Evolutionary conservation across 2,888 invertebrate genomes (phyloP), one percentile per base, ranked within the genome.

Genomic region (Pimpla rufipes): DNA sequence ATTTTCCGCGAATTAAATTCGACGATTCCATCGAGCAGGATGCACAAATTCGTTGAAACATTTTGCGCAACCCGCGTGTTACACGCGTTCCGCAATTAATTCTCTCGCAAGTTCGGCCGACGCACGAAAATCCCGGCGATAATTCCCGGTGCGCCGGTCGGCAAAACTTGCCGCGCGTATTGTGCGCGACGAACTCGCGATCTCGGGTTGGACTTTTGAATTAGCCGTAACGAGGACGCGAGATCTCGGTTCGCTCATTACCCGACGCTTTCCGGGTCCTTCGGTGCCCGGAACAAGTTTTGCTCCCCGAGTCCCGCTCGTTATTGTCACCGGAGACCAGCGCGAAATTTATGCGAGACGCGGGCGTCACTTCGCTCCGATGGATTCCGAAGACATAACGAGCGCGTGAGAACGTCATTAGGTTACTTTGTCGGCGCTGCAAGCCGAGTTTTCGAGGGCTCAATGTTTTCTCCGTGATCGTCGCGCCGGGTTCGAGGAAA

Each of bases 211-310:
- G 35, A 29, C 57, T 29, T n/a, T 29, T 59, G 57, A 59, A 59
- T 35, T 35, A 59, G 57, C 57, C 29, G n/a, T 59, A 59, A 59
- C 35, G 57, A 59, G 35, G 57, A 59, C 35, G 29, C n/a, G n/a
- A n/a, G n/a, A 59, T 59, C n/a, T 29, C 13, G 35, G 13, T 59
- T 59, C 57, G 35, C 35, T 35, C 57, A 35, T 59, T 59, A 59
- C 6, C 18, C 57, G 35, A 59, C 29, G 35, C 35, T 59, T 59
- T n/a, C 16, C 57, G 11, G 16, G 57, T 59, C 0, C 57, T 35
- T 35, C 13, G 5, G 23, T 59, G 11, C n/a, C 1, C 29, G 3
- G 29, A 29, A 29, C 1, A 35, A 35, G 35, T 59, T 59, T 59
- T 16, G n/a, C 57, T 59, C n/a, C 7, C n/a, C n/a, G n/a, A n/a